phyloP scores from a whole-genome alignment of 2,888 invertebrate species.

The Mechanitis mazaeus region DNA sequence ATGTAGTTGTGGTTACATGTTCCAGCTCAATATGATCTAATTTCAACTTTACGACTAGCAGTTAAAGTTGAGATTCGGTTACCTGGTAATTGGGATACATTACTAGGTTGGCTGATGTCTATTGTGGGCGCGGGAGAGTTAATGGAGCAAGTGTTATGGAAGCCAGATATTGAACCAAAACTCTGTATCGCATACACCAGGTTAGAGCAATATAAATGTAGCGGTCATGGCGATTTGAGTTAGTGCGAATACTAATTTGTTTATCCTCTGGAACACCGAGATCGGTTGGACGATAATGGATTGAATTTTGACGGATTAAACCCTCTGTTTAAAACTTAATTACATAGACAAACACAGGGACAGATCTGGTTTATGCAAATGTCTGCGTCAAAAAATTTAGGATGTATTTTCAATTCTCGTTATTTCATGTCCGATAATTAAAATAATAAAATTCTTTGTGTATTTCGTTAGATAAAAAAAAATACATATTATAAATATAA shows the following conservation, averaged over 20 bases:
- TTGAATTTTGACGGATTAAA: constrained; percentile 14
- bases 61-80: constrained; percentile 38
- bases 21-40: constrained; percentile 29
- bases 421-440: no score
- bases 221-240: constrained; percentile 24
- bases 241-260: constrained; percentile 23
- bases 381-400: no score
- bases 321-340: constrained; percentile 11
- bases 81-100: constrained; percentile 32
- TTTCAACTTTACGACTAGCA: constrained; percentile 36
- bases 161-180: constrained; percentile 59
- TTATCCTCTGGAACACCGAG: constrained; percentile 23
- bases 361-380: no score
- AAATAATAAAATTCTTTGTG: no score
- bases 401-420: no score
- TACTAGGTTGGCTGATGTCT: constrained; percentile 48
- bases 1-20: constrained; percentile 18
- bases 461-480: no score
- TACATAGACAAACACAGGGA: no score
- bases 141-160: constrained; percentile 70
- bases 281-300: constrained; percentile 17
- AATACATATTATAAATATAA: no score
- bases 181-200: constrained; percentile 30
- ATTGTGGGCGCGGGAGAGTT: constrained; percentile 57
- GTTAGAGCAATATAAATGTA: constrained; percentile 28